These are phyloP conservation scores for Calonectris borealis DNA, from an alignment of 2,113 vertebrate species.

Conservation along the genomic window DNA sequence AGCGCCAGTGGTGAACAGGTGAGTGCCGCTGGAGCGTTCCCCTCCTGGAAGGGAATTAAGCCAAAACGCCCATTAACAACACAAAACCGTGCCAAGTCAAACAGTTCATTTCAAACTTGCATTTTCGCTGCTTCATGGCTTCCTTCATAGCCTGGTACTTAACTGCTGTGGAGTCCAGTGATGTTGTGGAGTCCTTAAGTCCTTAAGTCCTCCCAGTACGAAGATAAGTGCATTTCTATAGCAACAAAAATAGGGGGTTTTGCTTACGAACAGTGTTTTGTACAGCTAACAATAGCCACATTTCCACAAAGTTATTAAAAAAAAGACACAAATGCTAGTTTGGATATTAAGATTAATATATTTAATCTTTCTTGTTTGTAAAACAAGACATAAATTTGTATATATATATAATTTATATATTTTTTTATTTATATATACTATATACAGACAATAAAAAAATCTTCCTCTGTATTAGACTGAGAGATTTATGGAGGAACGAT, in stretches of 20 bases:
- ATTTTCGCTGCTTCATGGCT: not conserved
- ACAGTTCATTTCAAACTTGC: not conserved
- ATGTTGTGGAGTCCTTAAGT: not conserved
- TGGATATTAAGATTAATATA: conserved; percentile 67
- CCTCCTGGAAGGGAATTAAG: not conserved
- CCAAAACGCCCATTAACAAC: not conserved
- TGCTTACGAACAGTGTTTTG: not conserved
- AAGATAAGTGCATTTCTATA: not conserved
- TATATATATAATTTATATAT: conserved; percentile 65
- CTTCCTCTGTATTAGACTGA: conserved; percentile 39
- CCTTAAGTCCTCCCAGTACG: not conserved
- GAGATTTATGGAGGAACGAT: conserved; percentile 29
- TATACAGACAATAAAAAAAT: conserved; percentile 67
- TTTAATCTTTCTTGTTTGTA: conserved; percentile 73
- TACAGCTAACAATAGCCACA: not conserved
- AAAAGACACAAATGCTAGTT: conserved; percentile 21
- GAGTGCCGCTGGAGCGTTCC: not conserved
- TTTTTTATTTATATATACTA: conserved; percentile 59
- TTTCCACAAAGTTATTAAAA: not conserved
- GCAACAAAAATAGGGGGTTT: not conserved
- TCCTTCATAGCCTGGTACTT: not conserved
- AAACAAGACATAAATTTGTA: conserved; percentile 71
- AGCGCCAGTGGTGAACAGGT: accelerated
- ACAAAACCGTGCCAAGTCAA: not conserved
- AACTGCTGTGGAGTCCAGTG: not conserved